Percentiles rank a stretch among this genome's conserved stretches.
Evolutionary conservation across 2,888 invertebrate genomes (phyloP).

Genomic region (Agapostemon virescens): DNA sequence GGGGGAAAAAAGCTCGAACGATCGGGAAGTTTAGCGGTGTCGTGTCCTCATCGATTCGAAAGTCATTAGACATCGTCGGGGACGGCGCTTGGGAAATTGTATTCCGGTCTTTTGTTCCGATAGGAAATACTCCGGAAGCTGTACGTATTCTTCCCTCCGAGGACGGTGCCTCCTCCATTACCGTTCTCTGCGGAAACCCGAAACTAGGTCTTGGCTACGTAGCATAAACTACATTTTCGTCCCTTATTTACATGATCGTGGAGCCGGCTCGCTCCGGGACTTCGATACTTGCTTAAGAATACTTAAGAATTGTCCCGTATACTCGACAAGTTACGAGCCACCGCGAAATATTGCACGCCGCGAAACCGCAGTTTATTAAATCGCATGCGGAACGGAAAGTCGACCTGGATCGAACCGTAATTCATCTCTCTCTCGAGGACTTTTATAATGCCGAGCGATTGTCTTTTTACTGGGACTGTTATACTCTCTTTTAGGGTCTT

Average conservation of each 20-base stretch:
- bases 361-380: conserved; percentile 3
- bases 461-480: neutral
- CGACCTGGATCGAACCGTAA: neutral
- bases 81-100: conserved; percentile 44
- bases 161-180: conserved; percentile 36
- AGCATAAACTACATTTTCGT: conserved; percentile 53
- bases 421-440: neutral
- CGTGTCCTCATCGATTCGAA: conserved; percentile 39
- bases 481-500: neutral
- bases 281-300: conserved; percentile 2
- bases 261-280: conserved; percentile 19
- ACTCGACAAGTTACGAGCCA: conserved; percentile 5
- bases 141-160: conserved; percentile 35
- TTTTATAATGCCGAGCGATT: neutral
- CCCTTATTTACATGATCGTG: conserved; percentile 54
- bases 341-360: neutral
- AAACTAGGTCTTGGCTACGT: conserved; percentile 56
- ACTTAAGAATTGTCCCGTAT: conserved; percentile 17
- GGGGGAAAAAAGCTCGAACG: neutral
- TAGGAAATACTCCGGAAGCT: conserved; percentile 56
- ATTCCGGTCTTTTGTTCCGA: conserved; percentile 56
- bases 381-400: neutral
- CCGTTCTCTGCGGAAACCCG: conserved; percentile 42
- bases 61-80: conserved; percentile 39
- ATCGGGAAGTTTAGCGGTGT: conserved; percentile 33